These are phyloP conservation scores for Paracanthobrama guichenoti DNA, from an alignment of 2,113 vertebrate species.

Conservation along the genomic window DNA sequence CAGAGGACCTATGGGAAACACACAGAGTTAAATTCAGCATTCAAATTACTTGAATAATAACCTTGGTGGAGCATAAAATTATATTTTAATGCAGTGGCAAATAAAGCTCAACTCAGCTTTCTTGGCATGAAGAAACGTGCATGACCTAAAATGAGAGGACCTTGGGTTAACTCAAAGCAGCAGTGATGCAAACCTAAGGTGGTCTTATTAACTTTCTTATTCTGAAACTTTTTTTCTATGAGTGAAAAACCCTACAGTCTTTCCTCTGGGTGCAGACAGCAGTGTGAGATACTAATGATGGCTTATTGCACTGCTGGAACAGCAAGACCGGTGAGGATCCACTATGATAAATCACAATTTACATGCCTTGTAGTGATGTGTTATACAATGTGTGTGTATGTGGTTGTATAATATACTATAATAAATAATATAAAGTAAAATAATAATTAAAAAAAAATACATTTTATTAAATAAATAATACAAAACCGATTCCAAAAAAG, in stretches of 20 bases:
- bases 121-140: neutral
- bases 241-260: conserved; percentile 18
- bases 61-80: neutral
- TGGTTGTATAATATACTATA: too few species aligned
- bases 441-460: too few species aligned
- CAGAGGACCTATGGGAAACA: conserved; percentile 60
- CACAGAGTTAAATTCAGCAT: neutral
- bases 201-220: conserved; percentile 22
- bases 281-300: conserved; percentile 43
- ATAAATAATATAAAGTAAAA: too few species aligned
- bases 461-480: too few species aligned
- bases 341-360: conserved; percentile 34
- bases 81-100: neutral
- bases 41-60: neutral
- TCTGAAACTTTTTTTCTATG: neutral
- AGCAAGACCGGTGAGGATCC: neutral
- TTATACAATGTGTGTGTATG: too few species aligned
- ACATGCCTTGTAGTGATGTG: too few species aligned
- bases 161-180: neutral
- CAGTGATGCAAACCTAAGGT: neutral
- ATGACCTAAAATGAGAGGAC: neutral
- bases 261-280: neutral
- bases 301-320: conserved; percentile 17
- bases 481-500: too few species aligned
- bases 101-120: conserved; percentile 19